phyloP scores from a whole-genome alignment of 1,140 invertebrate species.

The Solenopsis invicta region DNA sequence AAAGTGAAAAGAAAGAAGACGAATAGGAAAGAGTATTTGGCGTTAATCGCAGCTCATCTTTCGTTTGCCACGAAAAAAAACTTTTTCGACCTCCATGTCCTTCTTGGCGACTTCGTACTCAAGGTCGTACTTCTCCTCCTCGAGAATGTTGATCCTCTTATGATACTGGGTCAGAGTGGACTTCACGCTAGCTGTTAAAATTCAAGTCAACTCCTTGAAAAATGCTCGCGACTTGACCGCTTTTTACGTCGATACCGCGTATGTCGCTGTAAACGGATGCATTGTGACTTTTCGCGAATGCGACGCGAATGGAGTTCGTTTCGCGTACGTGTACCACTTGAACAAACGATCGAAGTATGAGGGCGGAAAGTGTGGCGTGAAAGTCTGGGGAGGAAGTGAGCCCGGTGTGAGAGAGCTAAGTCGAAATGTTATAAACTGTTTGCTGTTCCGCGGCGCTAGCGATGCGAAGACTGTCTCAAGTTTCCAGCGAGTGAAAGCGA shows the following conservation, averaged over 20 bases:
- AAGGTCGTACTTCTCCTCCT: slow-evolving; percentile 98
- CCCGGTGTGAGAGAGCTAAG: slow-evolving; percentile 40
- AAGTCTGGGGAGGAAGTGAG: slow-evolving; percentile 7
- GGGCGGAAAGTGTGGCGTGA: not conserved
- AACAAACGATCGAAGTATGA: not conserved
- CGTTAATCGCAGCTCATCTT: slow-evolving; percentile 78
- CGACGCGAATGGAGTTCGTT: too few species aligned
- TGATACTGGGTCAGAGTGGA: slow-evolving; percentile 95
- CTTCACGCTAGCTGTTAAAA: slow-evolving; percentile 92
- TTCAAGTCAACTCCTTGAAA: slow-evolving; percentile 76
- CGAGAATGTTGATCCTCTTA: slow-evolving; percentile 94
- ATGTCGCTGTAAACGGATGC: not conserved
- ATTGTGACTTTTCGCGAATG: not conserved
- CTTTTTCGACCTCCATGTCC: slow-evolving; percentile 92
- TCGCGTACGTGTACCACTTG: not conserved
- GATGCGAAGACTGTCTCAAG: slow-evolving; percentile 37
- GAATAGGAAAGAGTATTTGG: slow-evolving; percentile 52
- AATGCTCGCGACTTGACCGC: slow-evolving; percentile 29
- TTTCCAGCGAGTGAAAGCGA: slow-evolving; percentile 35
- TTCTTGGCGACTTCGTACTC: slow-evolving; percentile 97
- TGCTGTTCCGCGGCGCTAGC: not conserved
- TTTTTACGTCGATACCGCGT: not conserved
- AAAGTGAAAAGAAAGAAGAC: slow-evolving; percentile 84
- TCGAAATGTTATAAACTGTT: slow-evolving; percentile 38
- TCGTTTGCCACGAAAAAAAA: slow-evolving; percentile 71